Percentiles rank a stretch among this genome's conserved stretches.
Conservation (phyloP, 1,140 invertebrate species). For the Philopotamus ludificatus region DNA sequence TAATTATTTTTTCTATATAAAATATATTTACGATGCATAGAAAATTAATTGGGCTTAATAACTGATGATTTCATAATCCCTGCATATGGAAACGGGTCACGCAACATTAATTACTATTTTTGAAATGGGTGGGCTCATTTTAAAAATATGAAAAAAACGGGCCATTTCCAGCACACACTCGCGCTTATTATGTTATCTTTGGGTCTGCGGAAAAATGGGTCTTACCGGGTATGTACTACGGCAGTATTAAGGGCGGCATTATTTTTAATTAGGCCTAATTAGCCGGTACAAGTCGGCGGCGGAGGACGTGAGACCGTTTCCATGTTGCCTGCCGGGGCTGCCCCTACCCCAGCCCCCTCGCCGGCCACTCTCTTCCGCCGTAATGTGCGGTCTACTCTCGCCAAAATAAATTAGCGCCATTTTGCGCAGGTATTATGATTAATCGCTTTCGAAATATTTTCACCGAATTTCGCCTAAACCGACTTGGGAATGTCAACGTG, state of each 20-base stretch:
- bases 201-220: constrained; percentile 8
- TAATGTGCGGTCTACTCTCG: background rate
- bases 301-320: constrained; percentile 16
- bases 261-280: constrained; percentile 23
- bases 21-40: too few species aligned
- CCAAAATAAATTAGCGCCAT: constrained; percentile 4
- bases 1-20: too few species aligned
- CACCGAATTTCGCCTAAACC: too few species aligned
- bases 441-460: background rate
- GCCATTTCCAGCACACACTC: too few species aligned
- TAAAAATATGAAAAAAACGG: too few species aligned
- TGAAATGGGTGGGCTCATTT: too few species aligned
- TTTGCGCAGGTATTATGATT: background rate
- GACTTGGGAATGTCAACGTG: too few species aligned
- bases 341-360: constrained; percentile 2
- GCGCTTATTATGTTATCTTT: too few species aligned
- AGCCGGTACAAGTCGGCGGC: constrained; percentile 13
- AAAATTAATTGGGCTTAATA: too few species aligned
- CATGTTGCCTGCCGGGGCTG: constrained; percentile 4
- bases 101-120: too few species aligned
- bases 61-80: too few species aligned
- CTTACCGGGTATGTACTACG: background rate
- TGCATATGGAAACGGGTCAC: too few species aligned
- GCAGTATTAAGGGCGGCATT: constrained; percentile 5
- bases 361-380: background rate